phyloP scores from a whole-genome alignment of 2,113 vertebrate species.

The Mormyrus lacerda region DNA sequence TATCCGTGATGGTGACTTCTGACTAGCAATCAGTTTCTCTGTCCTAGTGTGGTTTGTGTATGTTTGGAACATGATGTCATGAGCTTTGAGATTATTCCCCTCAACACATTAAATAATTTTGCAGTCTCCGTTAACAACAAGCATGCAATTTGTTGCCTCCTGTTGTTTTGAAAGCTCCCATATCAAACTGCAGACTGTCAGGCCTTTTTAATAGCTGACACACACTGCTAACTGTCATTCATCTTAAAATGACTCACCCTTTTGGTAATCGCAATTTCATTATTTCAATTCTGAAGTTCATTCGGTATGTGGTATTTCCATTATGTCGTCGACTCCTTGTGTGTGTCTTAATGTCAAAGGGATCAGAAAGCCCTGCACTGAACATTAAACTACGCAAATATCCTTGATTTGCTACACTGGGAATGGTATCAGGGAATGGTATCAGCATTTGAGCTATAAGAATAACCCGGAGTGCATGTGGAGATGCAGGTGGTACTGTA shows the following conservation, averaged over 20 bases:
- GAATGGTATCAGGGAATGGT: neutral
- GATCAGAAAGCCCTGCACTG: neutral
- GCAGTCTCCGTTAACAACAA: neutral
- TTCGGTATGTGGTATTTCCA: neutral
- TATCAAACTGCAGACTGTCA: neutral
- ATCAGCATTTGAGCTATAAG: neutral
- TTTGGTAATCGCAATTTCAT: neutral
- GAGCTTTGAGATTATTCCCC: neutral
- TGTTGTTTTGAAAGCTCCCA: neutral
- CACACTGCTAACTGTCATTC: neutral
- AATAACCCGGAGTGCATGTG: neutral
- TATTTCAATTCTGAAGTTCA: neutral
- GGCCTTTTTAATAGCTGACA: neutral
- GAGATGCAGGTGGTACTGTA: neutral
- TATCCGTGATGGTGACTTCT: neutral
- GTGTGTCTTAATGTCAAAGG: neutral
- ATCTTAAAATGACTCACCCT: neutral
- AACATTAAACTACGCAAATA: neutral
- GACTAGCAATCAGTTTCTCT: neutral
- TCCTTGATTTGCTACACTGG: neutral
- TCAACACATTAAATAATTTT: neutral
- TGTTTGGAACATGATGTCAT: neutral
- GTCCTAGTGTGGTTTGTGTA: neutral
- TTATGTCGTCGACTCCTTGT: neutral
- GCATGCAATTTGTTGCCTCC: neutral